phyloP scores from a whole-genome alignment of 1,140 invertebrate species.

The Heliothis subflexa region DNA sequence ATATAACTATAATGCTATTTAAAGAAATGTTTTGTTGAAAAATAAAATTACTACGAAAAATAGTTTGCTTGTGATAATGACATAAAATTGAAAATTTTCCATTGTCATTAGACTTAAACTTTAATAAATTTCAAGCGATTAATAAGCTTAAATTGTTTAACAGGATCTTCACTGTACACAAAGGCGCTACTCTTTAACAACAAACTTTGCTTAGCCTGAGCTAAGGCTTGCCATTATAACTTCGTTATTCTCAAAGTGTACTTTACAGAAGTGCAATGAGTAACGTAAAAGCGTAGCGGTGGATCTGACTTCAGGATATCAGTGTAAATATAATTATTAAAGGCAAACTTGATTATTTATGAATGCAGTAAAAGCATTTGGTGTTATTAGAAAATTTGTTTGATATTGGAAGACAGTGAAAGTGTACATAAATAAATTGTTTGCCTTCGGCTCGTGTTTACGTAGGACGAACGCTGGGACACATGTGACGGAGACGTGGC shows the following conservation, averaged over 20 bases:
- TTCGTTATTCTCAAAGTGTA: slow-evolving; percentile 19
- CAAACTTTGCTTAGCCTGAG: slow-evolving; percentile 14
- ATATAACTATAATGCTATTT: too few relatives aligned
- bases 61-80: not conserved
- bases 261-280: slow-evolving; percentile 29
- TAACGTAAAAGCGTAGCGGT: not conserved
- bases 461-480: slow-evolving; percentile 12
- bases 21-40: too few relatives aligned
- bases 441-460: slow-evolving; percentile 18
- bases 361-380: not conserved
- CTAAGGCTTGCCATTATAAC: slow-evolving; percentile 18
- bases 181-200: slow-evolving; percentile 13
- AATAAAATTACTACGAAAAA: not conserved
- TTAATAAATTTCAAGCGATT: not conserved
- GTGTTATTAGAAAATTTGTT: slow-evolving; percentile 12
- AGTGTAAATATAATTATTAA: not conserved
- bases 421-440: slow-evolving; percentile 30
- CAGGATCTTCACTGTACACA: slow-evolving; percentile 18
- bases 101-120: slow-evolving; percentile 1
- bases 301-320: not conserved
- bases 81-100: not conserved
- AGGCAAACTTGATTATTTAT: not conserved
- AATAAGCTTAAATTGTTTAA: slow-evolving; percentile 29
- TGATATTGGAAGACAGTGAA: slow-evolving; percentile 3
- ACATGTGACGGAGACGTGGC: slow-evolving; percentile 13